Conservation (phyloP, 2,888 invertebrate species). For the Cataglyphis cursor region DNA sequence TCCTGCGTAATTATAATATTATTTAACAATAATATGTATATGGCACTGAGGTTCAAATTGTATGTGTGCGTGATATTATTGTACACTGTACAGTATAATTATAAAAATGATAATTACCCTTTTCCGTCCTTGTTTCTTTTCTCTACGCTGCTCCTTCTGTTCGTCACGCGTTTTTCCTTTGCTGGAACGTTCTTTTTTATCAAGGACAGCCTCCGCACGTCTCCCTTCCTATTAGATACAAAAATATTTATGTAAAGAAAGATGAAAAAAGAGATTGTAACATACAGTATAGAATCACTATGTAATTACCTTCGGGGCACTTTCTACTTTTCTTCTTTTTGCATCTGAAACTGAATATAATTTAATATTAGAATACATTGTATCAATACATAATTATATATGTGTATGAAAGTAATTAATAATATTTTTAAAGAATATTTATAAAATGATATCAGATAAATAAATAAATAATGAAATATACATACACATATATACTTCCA, state of each 20-base stretch:
- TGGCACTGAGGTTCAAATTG: neutral
- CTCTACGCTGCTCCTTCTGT: slow-evolving; percentile 93
- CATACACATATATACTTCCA: neutral
- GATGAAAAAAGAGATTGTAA: slow-evolving; percentile 55
- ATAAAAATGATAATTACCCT: slow-evolving; percentile 88
- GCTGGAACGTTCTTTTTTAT: slow-evolving; percentile 85
- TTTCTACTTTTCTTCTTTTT: slow-evolving; percentile 95
- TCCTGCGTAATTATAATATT: slow-evolving; percentile 88
- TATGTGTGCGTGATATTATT: slow-evolving; percentile 26
- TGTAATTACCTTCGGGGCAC: slow-evolving; percentile 93
- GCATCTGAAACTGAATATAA: slow-evolving; percentile 88
- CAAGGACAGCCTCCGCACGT: slow-evolving; percentile 79
- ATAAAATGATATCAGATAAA: neutral
- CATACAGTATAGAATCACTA: neutral
- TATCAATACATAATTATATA: neutral
- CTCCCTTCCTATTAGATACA: slow-evolving; percentile 80
- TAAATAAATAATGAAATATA: neutral
- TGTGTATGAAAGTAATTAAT: neutral
- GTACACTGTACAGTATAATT: slow-evolving; percentile 1
- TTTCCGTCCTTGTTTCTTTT: slow-evolving; percentile 93
- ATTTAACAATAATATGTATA: slow-evolving; percentile 6
- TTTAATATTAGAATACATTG: slow-evolving; percentile 30
- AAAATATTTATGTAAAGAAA: slow-evolving; percentile 38
- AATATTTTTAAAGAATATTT: slow-evolving; percentile 16
- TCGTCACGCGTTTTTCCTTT: slow-evolving; percentile 89